Percentiles rank a stretch among this genome's conserved stretches.
Conservation (phyloP, 2,113 vertebrate genomes). For the Corythornis madagascariensis region DNA sequence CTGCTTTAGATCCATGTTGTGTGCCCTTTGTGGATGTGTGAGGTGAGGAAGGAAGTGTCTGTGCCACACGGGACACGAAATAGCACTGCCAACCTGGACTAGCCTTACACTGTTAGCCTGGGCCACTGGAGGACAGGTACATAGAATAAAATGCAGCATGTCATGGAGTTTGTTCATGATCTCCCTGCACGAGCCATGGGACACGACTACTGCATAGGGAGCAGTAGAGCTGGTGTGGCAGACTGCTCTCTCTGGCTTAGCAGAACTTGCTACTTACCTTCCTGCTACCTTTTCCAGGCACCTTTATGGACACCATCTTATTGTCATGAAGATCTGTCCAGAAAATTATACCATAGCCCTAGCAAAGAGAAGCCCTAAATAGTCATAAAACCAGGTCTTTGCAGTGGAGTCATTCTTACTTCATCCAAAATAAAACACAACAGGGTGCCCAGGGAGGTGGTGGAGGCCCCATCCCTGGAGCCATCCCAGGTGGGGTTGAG, state of each 20-base stretch:
- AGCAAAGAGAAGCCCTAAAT: not conserved
- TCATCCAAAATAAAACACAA: not conserved
- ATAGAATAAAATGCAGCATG: not conserved
- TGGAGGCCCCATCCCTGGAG: too few species aligned
- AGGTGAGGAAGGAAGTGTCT: not conserved
- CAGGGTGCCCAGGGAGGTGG: too few species aligned
- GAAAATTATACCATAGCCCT: not conserved
- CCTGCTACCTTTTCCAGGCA: not conserved
- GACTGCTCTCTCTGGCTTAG: not conserved
- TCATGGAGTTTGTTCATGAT: not conserved
- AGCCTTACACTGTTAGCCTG: not conserved
- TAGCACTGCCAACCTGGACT: not conserved
- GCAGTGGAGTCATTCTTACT: not conserved
- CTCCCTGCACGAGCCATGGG: not conserved
- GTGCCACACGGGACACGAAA: not conserved
- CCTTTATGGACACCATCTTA: not conserved
- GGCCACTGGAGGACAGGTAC: not conserved
- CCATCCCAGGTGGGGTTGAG: too few species aligned
- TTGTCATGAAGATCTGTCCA: not conserved
- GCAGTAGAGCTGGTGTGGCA: rapidly evolving
- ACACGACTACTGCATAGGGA: not conserved
- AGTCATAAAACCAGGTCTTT: not conserved
- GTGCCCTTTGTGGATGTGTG: not conserved
- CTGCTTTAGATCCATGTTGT: not conserved
- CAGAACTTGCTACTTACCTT: not conserved